Base-by-base conservation (phyloP, 2,113 vertebrate genomes). In the Mormoops blainvillei region DNA sequence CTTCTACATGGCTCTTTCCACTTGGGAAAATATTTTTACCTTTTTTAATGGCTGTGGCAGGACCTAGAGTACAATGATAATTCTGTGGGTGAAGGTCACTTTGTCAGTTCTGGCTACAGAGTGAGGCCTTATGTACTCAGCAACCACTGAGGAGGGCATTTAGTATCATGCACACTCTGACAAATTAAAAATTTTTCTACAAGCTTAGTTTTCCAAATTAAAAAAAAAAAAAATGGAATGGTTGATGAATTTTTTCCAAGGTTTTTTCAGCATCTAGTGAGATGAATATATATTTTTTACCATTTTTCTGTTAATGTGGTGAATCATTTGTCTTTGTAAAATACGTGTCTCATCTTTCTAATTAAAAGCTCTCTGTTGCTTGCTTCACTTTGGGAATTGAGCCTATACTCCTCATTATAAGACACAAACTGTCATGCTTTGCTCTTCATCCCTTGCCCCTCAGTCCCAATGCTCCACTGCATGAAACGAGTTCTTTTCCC, bases 301-400 rank as follows among this genome's bases (percentile, higher is more conserved):
- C 43, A 10, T 87, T 77, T 87, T 84, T 43, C 36, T 87, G 38
- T 54, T 76, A 87, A 43, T 61, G 14, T 13, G 45, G 5, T 33
- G 33, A 93, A 65, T 94, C 65, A 76, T 58, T 94, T 78, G 56
- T 70, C 70, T 84, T 87, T 87, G 81, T 92, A 76, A 92, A 81
- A 65, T 73, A 63, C 5, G 3, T 81, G 31, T 58, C 77, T 94
- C 33, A 13, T 50, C 14, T 3, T 74, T 56, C 70, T 74, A 54
- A 83, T 87, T 77, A 87, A 96, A 84, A 92, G 61, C 68, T 93
- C 78, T 58, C 36, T 81, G 85, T 61, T 45, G 14, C 41, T 73
- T 26, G 87, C n/a, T 83, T 68, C 65, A 16, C 56, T 43, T 80
- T 68, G 12, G 58, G 54, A 86, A 52, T 56, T 88, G 45, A 52